Conservation (phyloP, 2,888 invertebrate species). For the Chromoteleia sp. region DNA sequence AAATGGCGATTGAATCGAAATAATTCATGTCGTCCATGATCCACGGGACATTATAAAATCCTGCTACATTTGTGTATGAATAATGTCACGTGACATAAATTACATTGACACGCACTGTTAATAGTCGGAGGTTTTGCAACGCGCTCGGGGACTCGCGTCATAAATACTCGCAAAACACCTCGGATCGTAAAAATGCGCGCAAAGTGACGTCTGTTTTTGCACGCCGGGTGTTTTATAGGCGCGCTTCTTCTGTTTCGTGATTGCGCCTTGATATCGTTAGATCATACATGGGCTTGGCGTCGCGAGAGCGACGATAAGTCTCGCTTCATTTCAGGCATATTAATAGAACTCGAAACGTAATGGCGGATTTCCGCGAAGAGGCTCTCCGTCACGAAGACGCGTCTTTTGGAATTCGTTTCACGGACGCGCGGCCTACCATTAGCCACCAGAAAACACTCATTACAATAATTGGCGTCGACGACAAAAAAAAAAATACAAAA, state of each 20-base stretch:
- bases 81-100: slow-evolving; percentile 38
- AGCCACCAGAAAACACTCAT: slow-evolving; percentile 12
- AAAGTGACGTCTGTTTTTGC: slow-evolving; percentile 31
- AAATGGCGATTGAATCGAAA: not conserved
- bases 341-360: slow-evolving; percentile 78
- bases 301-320: slow-evolving; percentile 72
- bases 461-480: not conserved
- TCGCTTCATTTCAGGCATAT: slow-evolving; percentile 80
- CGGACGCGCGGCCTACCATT: not conserved
- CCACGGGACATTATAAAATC: not conserved
- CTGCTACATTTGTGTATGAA: slow-evolving; percentile 7
- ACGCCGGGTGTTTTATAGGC: not conserved
- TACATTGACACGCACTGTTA: slow-evolving; percentile 19
- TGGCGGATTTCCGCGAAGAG: slow-evolving; percentile 70
- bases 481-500: not conserved
- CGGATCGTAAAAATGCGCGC: slow-evolving; percentile 38
- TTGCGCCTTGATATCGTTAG: slow-evolving; percentile 74
- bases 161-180: slow-evolving; percentile 52
- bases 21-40: not conserved
- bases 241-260: slow-evolving; percentile 51
- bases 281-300: slow-evolving; percentile 81
- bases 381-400: not conserved
- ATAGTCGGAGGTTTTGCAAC: slow-evolving; percentile 18
- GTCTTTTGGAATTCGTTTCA: not conserved
- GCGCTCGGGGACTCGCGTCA: slow-evolving; percentile 14